Percentiles rank a stretch among this genome's conserved stretches.
phyloP scores from a whole-genome alignment of 2,113 vertebrate species.

The Melanerpes formicivorus region DNA sequence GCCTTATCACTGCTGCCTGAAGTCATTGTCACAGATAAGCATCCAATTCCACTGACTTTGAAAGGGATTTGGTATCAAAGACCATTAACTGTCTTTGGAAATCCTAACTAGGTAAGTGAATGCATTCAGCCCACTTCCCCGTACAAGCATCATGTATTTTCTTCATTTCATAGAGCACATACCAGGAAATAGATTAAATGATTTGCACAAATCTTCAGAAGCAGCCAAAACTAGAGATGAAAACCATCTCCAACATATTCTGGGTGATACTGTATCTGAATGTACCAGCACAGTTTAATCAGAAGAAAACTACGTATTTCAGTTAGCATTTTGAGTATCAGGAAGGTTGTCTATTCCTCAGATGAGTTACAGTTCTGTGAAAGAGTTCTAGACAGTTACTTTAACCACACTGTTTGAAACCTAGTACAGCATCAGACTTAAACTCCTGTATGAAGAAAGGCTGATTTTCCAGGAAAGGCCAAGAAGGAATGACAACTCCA shows the following conservation, averaged over 20 bases:
- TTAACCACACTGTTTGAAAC: neutral
- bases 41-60: neutral
- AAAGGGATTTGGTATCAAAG: neutral
- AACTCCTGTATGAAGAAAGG: accelerated
- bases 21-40: neutral
- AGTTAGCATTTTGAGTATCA: neutral
- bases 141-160: neutral
- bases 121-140: neutral
- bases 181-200: neutral
- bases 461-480: neutral
- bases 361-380: neutral
- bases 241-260: neutral
- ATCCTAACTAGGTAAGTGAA: neutral
- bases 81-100: neutral
- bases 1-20: neutral
- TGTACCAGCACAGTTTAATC: neutral
- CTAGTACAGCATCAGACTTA: neutral
- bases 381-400: neutral
- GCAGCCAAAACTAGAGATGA: neutral
- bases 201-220: neutral
- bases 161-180: neutral
- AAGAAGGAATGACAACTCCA: neutral
- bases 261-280: neutral
- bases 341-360: neutral
- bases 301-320: neutral